Base-by-base conservation (phyloP, 2,113 vertebrate genomes). In the Sapayoa aenigma region DNA sequence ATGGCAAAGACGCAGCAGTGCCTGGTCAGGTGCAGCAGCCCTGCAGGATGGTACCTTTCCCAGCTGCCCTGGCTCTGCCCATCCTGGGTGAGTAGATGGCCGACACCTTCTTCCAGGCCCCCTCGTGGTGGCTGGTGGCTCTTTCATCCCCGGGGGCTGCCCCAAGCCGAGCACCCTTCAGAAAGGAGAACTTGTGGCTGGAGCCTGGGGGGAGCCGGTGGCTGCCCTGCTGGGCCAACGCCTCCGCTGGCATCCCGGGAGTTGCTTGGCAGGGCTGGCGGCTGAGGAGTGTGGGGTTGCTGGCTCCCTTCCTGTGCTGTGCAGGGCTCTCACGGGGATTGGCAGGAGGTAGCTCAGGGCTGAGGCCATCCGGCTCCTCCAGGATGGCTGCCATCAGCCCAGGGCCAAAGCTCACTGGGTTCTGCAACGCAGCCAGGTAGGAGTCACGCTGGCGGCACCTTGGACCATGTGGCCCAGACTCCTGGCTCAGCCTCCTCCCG, bases 21-120 rank as follows among this genome's bases (percentile, higher is more conserved):
- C 66, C 66, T 6, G 3, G 28, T 33, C n/a, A n/a, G 37, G n/a
- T 0, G 1, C 62, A 2, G 1, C 37, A 11, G 18, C 20, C 58
- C 67, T 1, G 1, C 19, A 9, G 5, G 15, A 22, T 1, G 6
- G 58, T 98, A 99, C 99, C 99, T 99, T 98, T 98, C 60, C 94
- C 89, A 1, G 44, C 27, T 27, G 94, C 53, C 92, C 94, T 98
- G 87, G 96, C 97, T 95, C 97, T 97, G 96, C 80, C 97, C 94
- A 97, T 92, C 91, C 98, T 98, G n/a, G 99, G 98, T 1, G 98
- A 99, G 88, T 98, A 94, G 96, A 98, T 98, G 3, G 98, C 97
- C 0, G 98, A 98, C 76, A 98, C 96, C 87, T 98, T 98, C 94
- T 98, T 99, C 97, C 98, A 98, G 58, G 98, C 98, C 20, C 98